These are phyloP conservation scores for Eretmocerus hayati DNA, from an alignment of 2,888 invertebrate species.

Conservation along the genomic window DNA sequence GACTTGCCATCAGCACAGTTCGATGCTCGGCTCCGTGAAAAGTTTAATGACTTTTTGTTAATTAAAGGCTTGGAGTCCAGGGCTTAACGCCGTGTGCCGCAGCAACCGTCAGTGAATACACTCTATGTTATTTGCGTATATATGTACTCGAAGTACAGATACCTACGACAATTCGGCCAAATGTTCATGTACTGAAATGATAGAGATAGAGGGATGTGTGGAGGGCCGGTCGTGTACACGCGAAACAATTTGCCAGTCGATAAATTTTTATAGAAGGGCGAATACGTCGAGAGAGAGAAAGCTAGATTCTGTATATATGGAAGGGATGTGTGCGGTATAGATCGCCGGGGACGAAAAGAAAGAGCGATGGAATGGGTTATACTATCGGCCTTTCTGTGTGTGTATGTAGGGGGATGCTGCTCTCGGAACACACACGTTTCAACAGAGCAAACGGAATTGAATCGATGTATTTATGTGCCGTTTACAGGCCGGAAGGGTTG, in stretches of 20 bases:
- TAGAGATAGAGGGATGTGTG: slow-evolving; percentile 23
- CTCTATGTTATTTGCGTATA: no score
- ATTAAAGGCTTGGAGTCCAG: slow-evolving; percentile 41
- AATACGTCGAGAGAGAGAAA: neutral
- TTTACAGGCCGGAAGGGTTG: slow-evolving; percentile 40
- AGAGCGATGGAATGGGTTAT: neutral
- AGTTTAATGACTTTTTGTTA: slow-evolving; percentile 48
- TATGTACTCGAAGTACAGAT: no score
- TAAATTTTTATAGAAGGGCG: slow-evolving; percentile 43
- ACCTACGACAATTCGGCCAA: no score
- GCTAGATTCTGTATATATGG: neutral
- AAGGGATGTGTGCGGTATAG: neutral
- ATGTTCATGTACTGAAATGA: no score
- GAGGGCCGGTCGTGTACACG: slow-evolving; percentile 13
- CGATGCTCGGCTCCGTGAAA: slow-evolving; percentile 32
- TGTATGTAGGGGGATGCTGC: neutral
- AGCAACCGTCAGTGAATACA: no score
- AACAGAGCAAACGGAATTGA: slow-evolving; percentile 46
- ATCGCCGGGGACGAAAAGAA: slow-evolving; percentile 16
- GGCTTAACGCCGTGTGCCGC: slow-evolving; percentile 37
- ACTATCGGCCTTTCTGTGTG: no score
- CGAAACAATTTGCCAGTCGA: slow-evolving; percentile 48
- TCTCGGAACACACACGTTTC: slow-evolving; percentile 25
- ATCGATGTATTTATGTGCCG: slow-evolving; percentile 48
- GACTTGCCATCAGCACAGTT: slow-evolving; percentile 2